A percentile compares a stretch with the other conserved stretches of the same genome.
Evolutionary conservation across 1,140 invertebrate genomes (phyloP).

Genomic region (Rhysida immarginata): DNA sequence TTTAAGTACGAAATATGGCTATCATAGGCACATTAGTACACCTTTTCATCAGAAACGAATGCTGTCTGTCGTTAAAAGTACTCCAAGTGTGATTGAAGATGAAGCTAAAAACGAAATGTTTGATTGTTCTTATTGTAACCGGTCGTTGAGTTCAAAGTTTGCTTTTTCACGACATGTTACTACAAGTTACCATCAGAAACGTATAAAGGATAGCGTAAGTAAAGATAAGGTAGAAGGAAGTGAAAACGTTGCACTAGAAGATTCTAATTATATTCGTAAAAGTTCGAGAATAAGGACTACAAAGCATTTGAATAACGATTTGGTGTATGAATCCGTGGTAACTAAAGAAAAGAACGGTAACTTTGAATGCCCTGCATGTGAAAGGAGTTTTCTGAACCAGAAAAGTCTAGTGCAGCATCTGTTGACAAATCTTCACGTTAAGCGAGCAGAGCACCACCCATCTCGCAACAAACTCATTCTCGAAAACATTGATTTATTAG

Average conservation of each 20-base stretch:
- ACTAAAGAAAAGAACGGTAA: no score
- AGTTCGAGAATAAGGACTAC: no score
- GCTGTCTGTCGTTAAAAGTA: background rate
- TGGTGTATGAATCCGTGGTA: no score
- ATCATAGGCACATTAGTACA: background rate
- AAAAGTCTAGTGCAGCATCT: constrained; percentile 25
- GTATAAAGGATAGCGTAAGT: no score
- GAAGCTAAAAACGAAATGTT: no score
- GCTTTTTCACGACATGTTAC: background rate
- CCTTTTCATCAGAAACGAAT: background rate
- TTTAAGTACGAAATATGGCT: background rate
- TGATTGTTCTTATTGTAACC: no score
- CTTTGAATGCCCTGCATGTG: constrained; percentile 23
- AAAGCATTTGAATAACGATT: background rate
- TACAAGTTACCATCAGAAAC: background rate
- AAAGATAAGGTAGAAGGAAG: no score
- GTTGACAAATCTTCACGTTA: constrained; percentile 22
- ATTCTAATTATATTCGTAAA: no score
- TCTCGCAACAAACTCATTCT: constrained; percentile 39
- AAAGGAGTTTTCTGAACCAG: constrained; percentile 22
- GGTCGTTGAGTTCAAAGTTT: no score
- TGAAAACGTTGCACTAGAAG: no score
- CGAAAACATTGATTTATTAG: constrained; percentile 55
- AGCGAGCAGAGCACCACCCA: constrained; percentile 20
- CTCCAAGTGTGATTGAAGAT: background rate